These are phyloP conservation scores for Formica aserva DNA, from an alignment of 2,888 invertebrate species.

Conservation along the genomic window DNA sequence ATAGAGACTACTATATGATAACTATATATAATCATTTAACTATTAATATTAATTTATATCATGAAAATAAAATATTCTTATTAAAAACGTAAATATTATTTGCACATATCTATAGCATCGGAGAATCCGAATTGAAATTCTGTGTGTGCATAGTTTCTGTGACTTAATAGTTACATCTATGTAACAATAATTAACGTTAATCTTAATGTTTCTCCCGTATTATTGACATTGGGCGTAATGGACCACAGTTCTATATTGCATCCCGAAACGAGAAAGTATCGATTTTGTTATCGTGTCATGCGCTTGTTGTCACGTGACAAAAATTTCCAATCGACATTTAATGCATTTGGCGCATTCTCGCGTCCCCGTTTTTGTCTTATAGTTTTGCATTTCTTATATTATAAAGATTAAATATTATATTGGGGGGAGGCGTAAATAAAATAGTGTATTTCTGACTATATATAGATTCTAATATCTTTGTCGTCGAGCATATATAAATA, in stretches of 20 bases:
- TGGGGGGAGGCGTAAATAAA: slow-evolving; percentile 16
- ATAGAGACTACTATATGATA: no score
- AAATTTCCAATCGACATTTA: background rate
- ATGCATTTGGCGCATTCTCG: background rate
- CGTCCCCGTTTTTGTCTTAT: background rate
- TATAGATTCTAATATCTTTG: slow-evolving; percentile 27
- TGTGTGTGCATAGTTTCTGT: background rate
- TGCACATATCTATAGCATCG: background rate
- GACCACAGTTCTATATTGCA: background rate
- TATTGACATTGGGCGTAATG: background rate
- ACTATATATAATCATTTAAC: background rate
- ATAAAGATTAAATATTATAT: slow-evolving; percentile 11
- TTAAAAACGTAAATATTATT: background rate
- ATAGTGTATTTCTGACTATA: slow-evolving; percentile 29
- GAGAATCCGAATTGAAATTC: background rate
- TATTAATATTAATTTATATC: background rate
- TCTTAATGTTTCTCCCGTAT: background rate
- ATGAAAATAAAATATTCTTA: background rate
- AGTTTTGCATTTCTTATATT: background rate
- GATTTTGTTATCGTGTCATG: background rate
- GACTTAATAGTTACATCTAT: background rate
- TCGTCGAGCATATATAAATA: slow-evolving; percentile 44
- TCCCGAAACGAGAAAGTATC: slow-evolving; percentile 10
- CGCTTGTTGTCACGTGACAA: background rate
- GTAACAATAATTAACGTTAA: background rate